Evolutionary conservation across 2,113 vertebrate genomes (phyloP), one percentile per base, ranked within the genome.

Genomic region (Trinectes maculatus): DNA sequence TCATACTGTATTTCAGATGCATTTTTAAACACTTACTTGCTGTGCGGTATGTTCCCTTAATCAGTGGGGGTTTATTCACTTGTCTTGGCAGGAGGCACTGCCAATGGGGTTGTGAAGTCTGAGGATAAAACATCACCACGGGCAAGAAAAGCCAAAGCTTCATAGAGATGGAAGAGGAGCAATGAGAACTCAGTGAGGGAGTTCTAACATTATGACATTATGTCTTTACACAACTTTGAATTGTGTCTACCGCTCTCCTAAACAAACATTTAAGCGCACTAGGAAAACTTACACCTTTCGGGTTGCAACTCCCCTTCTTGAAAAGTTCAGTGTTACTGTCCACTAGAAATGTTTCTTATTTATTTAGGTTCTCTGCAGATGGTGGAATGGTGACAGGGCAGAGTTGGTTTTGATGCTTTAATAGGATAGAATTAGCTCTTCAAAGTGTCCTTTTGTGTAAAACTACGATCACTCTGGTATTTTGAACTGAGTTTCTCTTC

Each of bases 111-210:
- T 37, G 83, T 92, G 77, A 94, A 93, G 74, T 70, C 79, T 2
- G 91, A 95, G 42, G 91, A 90, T 25, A 91, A 91, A 86, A 91
- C 85, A 4, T 94, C 88, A 3, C 91, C 93, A 6, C 89, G 93
- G 71, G 87, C 91, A 29, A 89, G 92, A 85, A 95, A 94, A 90
- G 68, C 90, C 71, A 95, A 94, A 90, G 80, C 87, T 40, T 91
- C 88, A 11, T 94, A 92, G 88, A 85, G 57, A 31, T 6, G 33
- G 34, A 68, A 26, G 25, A 55, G 31, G 13, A 48, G n/a, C 5
- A 37, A 21, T 2, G 19, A 21, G 26, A 49, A 48, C 52, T 42
- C 26, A 74, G 67, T 44, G 60, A 79, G 43, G 55, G 57, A 63
- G 62, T 77, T 64, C 59, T 85, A 69, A 81, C 77, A 66, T 48